Percentiles rank a stretch among this genome's conserved stretches.
phyloP scores from a whole-genome alignment of 2,888 invertebrate genomes.

The Erynnis tages region DNA sequence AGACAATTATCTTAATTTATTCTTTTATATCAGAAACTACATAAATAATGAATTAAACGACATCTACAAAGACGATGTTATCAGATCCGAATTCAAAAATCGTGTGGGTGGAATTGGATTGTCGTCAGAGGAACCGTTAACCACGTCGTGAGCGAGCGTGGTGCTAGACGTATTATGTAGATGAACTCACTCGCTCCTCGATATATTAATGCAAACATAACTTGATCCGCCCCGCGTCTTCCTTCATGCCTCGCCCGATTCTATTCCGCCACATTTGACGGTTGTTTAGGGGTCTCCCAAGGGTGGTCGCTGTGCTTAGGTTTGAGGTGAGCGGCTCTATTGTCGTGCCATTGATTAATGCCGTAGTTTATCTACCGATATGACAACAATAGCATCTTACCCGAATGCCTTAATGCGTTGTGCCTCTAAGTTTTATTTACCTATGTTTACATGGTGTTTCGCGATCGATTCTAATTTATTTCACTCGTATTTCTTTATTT shows the following conservation, averaged over 20 bases:
- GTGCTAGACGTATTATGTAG: conserved; percentile 57
- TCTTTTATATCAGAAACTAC: background rate
- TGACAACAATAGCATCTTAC: conserved; percentile 76
- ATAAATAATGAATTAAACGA: background rate
- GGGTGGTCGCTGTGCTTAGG: conserved; percentile 48
- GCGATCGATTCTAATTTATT: conserved; percentile 35
- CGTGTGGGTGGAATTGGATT: conserved; percentile 53
- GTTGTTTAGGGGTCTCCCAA: conserved; percentile 41
- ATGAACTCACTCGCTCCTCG: conserved; percentile 55
- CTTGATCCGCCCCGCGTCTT: conserved; percentile 38
- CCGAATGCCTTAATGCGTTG: conserved; percentile 70
- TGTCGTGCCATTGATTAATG: conserved; percentile 77
- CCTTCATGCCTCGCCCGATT: conserved; percentile 6
- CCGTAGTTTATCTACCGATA: conserved; percentile 76
- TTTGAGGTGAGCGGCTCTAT: conserved; percentile 69
- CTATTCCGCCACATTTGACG: conserved; percentile 25
- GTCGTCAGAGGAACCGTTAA: conserved; percentile 65
- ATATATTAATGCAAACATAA: conserved; percentile 41
- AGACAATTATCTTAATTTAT: background rate
- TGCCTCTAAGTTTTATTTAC: conserved; percentile 70
- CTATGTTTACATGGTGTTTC: conserved; percentile 60
- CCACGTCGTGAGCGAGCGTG: conserved; percentile 44
- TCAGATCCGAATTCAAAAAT: conserved; percentile 49
- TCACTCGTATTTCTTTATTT: conserved; percentile 39
- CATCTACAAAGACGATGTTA: conserved; percentile 28